These are phyloP conservation scores for Gymnoscopelus microlampas DNA, from an alignment of 2,797 vertebrate species.

Conservation along the genomic window DNA sequence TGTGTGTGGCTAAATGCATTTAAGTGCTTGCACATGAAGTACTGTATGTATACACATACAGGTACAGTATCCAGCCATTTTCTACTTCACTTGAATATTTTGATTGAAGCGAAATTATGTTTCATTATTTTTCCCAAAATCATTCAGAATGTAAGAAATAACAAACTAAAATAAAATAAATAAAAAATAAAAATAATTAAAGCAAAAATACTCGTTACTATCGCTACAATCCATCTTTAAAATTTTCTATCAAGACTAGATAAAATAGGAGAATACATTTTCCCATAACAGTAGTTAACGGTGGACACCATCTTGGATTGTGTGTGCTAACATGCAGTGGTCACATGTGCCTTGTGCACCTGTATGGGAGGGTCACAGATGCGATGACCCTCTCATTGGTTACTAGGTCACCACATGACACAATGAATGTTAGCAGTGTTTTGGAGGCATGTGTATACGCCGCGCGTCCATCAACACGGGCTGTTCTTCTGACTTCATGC, in stretches of 20 bases:
- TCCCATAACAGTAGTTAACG: not conserved
- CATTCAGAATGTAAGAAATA: too few relatives aligned
- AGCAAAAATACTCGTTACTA: too few relatives aligned
- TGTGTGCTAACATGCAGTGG: conserved; percentile 5
- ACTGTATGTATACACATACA: too few relatives aligned
- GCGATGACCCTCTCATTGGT: conserved; percentile 62
- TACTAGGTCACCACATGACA: conserved; percentile 58
- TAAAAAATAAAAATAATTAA: too few relatives aligned
- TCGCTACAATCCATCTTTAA: too few relatives aligned
- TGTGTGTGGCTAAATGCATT: conserved; percentile 72
- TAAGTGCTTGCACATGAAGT: not conserved
- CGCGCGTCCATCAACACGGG: conserved; percentile 36
- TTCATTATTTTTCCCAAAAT: too few relatives aligned
- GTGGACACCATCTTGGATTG: conserved; percentile 43
- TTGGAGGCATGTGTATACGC: conserved; percentile 12
- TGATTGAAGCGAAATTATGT: too few relatives aligned
- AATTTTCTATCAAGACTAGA: too few relatives aligned
- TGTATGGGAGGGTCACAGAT: conserved; percentile 46
- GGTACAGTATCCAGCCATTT: too few relatives aligned
- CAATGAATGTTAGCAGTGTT: conserved; percentile 36
- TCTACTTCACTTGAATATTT: too few relatives aligned
- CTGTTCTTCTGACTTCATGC: conserved; percentile 2
- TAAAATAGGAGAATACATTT: too few relatives aligned
- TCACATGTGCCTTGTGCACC: conserved; percentile 58
- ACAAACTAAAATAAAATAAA: too few relatives aligned